These are phyloP conservation scores for Perithous albicinctus DNA, from an alignment of 2,888 invertebrate genomes.

Conservation along the genomic window DNA sequence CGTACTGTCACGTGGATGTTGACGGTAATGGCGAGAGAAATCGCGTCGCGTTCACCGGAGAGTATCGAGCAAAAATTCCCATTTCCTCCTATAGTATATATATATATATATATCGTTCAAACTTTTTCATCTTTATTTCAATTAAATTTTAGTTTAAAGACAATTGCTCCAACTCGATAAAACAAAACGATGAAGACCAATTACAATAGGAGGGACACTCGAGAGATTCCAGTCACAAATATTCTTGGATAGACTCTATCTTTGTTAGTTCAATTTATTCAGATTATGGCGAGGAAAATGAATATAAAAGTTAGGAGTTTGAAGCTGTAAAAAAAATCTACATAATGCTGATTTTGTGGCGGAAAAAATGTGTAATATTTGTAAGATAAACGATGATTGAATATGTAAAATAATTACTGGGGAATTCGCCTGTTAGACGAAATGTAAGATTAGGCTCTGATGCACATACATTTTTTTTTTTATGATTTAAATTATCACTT, in stretches of 20 bases:
- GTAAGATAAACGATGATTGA: no score
- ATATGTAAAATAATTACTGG: no score
- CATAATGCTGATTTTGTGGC: no score
- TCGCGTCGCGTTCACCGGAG: slow-evolving; percentile 59
- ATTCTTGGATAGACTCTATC: background rate
- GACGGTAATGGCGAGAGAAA: slow-evolving; percentile 68
- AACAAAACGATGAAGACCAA: background rate
- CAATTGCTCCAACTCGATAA: background rate
- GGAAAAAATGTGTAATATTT: no score
- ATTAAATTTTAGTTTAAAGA: background rate
- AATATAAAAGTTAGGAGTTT: background rate
- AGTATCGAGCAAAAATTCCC: slow-evolving; percentile 55
- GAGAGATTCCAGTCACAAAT: background rate
- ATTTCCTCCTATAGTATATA: background rate
- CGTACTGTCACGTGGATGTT: slow-evolving; percentile 65
- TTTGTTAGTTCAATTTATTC: background rate
- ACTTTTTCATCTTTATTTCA: slow-evolving; percentile 11
- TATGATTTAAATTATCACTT: no score
- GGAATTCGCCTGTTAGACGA: no score
- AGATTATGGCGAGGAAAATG: background rate
- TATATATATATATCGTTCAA: no score
- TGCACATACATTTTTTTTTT: no score
- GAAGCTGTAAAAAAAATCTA: background rate
- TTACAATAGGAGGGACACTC: background rate
- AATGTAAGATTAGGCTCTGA: no score